Conservation (phyloP, 1,140 invertebrate species). For the Rhyacophila brunnea region DNA sequence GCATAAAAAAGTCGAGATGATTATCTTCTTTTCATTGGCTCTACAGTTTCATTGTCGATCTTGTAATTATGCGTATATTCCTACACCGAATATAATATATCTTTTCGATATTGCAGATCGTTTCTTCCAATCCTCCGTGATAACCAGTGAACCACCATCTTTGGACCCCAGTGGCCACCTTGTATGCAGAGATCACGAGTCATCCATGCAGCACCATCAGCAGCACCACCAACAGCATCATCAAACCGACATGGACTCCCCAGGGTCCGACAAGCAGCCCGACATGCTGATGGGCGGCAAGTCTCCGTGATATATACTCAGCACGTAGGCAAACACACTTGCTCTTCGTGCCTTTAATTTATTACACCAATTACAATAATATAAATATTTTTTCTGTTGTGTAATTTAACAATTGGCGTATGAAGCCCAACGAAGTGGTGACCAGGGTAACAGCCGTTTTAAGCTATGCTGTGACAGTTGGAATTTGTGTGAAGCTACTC, state of each 20-base stretch:
- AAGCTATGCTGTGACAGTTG: no score
- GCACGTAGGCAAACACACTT: slow-evolving; percentile 21
- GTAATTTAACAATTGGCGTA: neutral
- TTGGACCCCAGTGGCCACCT: slow-evolving; percentile 47
- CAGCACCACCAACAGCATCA: slow-evolving; percentile 13
- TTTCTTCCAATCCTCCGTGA: slow-evolving; percentile 54
- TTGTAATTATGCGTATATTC: no score
- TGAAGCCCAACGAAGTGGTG: no score
- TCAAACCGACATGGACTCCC: slow-evolving; percentile 47
- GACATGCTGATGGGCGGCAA: slow-evolving; percentile 31
- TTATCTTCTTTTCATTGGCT: no score
- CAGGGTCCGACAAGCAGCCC: slow-evolving; percentile 40
- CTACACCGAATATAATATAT: no score
- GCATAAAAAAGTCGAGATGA: no score
- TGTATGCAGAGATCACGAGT: slow-evolving; percentile 38
- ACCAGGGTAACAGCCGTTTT: no score
- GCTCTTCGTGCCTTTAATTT: neutral
- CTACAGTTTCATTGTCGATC: no score
- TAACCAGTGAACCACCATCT: slow-evolving; percentile 47
- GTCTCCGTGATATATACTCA: slow-evolving; percentile 35
- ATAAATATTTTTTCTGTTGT: neutral
- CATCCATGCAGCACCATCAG: slow-evolving; percentile 19
- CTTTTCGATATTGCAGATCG: slow-evolving; percentile 47
- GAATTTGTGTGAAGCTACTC: no score
- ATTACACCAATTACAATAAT: neutral